Base-by-base conservation (phyloP, 2,888 invertebrate genomes). In the Napeogenes sylphis region DNA sequence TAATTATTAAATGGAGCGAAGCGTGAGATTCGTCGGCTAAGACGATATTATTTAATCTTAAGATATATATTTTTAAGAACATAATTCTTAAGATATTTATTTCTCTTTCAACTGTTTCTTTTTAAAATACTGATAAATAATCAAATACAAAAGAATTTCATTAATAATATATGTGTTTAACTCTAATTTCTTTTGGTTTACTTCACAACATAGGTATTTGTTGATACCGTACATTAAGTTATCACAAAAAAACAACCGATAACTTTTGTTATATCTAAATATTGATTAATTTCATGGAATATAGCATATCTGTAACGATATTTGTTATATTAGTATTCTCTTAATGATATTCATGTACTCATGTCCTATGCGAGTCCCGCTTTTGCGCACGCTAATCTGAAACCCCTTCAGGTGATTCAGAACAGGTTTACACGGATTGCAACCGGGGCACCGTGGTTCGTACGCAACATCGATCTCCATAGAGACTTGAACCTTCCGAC, bases 1-100 rank as follows among this genome's bases (percentile, higher is more conserved):
- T 56, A 30, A 30, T 57, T 55, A 61, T 53, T 65, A 58, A 59
- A 42, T 62, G 59, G 61, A 67, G 64, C 64, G 55, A 55, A 66
- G 56, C 58, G 61, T 61, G 51, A 51, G 51, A 51, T 51, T 30
- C 30, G 51, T 51, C 4, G 21, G 47, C 51, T 30, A 51, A 51
- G 21, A 12, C 30, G 51, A 51, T 30, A 30, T 6, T 30, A 21
- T 30, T 51, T 21, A 51, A 2, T 51, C 3, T 42, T 42, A 42
- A 42, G 10, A 42, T 42, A 42, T 21, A 21, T 42, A 8, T 42
- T 42, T 42, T 10, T 10, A 42, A 42, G 10, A 42, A 10, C 12
- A 42, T 42, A 10, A 10, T 10, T 42, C 42, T 42, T 6, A 42
- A 42, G 42, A 42, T 42, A 10, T 10, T 10, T 8, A 10, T 8